phyloP scores from a whole-genome alignment of 2,113 vertebrate genomes.

The Pituophis catenifer region DNA sequence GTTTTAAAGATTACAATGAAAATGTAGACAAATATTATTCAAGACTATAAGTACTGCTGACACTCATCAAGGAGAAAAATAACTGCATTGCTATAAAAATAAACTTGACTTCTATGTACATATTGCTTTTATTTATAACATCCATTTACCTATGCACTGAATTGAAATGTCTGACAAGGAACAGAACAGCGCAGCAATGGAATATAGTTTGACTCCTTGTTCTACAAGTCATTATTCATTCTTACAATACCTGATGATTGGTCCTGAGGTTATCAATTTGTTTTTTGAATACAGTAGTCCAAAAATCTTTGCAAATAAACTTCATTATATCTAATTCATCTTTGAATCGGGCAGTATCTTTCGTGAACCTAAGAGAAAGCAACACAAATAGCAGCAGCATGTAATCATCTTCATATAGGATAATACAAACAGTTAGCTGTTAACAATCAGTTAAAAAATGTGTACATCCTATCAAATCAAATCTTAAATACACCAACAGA shows the following conservation, averaged over 20 bases:
- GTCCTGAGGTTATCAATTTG: constrained; percentile 94
- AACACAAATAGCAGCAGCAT: constrained; percentile 4
- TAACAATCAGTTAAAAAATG: neutral
- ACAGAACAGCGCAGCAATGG: neutral
- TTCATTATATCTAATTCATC: constrained; percentile 97
- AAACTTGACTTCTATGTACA: neutral
- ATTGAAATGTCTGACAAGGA: neutral
- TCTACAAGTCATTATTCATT: constrained; percentile 13
- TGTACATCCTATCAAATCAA: neutral
- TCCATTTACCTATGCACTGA: neutral
- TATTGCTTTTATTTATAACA: neutral
- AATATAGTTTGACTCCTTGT: neutral
- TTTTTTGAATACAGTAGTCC: constrained; percentile 94
- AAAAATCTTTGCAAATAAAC: constrained; percentile 96
- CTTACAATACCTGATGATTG: constrained; percentile 85
- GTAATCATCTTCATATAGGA: neutral
- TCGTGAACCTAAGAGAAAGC: constrained; percentile 82
- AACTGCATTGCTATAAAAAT: neutral
- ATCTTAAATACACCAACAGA: neutral
- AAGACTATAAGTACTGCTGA: neutral
- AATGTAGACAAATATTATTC: neutral
- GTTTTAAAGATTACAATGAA: neutral
- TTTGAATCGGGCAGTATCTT: constrained; percentile 93
- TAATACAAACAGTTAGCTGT: neutral
- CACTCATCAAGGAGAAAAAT: neutral